Evolutionary conservation across 1,140 invertebrate genomes (phyloP).

Genomic region (Tetragnatha versicolor): DNA sequence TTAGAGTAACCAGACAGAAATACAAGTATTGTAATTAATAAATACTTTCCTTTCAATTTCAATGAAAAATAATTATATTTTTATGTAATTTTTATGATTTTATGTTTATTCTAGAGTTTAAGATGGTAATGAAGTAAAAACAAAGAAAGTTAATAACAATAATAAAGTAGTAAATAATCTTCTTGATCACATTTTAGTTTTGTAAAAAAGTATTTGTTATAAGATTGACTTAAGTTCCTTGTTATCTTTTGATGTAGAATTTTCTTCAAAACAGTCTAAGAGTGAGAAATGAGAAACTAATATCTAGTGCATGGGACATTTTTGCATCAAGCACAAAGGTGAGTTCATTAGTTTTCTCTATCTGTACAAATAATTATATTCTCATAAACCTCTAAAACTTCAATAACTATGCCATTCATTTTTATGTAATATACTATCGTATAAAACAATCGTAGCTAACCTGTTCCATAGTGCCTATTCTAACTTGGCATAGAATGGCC

Average conservation of each 20-base stretch:
- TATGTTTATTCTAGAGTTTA: neutral
- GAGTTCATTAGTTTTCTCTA: no score
- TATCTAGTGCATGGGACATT: slow-evolving; percentile 61
- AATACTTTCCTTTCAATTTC: neutral
- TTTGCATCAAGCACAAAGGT: slow-evolving; percentile 50
- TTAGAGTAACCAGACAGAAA: no score
- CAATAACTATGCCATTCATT: neutral
- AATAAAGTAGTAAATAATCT: neutral
- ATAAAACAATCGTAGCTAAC: neutral
- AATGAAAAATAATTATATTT: neutral
- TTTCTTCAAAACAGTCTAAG: slow-evolving; percentile 65
- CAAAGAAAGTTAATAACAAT: no score
- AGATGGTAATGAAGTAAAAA: neutral
- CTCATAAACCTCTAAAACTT: neutral
- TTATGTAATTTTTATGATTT: neutral
- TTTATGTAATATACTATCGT: neutral
- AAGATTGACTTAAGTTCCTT: neutral
- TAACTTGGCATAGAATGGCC: neutral
- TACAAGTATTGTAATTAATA: neutral
- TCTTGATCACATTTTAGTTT: neutral
- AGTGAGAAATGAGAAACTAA: slow-evolving; percentile 58
- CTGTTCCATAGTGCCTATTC: neutral
- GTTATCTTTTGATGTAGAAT: slow-evolving; percentile 60
- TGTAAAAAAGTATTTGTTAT: neutral
- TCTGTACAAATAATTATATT: neutral